phyloP scores from a whole-genome alignment of 2,888 invertebrate species.

The Nowickia ferox region DNA sequence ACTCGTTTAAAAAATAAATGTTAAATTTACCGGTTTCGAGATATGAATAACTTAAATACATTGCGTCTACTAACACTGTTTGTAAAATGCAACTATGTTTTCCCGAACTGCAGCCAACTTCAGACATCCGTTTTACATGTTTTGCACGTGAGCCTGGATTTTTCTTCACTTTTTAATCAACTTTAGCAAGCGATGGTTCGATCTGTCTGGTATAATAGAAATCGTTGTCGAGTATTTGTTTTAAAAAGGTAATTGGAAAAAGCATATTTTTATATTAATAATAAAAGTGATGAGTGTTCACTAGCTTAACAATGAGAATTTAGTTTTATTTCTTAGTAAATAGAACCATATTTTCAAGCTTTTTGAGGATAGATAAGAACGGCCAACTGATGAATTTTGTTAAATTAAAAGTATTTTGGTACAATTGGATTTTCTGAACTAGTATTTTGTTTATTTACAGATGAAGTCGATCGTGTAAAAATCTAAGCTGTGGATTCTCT shows the following conservation, averaged over 20 bases:
- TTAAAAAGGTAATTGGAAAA: conserved; percentile 39
- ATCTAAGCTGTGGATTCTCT: background rate
- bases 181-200: background rate
- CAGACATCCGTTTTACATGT: conserved; percentile 11
- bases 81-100: conserved; percentile 17
- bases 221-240: background rate
- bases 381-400: conserved; percentile 68
- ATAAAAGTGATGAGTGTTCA: conserved; percentile 66
- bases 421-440: background rate
- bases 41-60: too few relatives aligned
- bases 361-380: conserved; percentile 73
- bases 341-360: conserved; percentile 32
- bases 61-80: too few relatives aligned
- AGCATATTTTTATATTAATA: background rate
- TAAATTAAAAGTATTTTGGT: background rate
- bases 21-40: too few relatives aligned
- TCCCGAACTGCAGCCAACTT: conserved; percentile 56
- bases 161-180: conserved; percentile 41
- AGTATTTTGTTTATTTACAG: background rate
- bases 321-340: conserved; percentile 30
- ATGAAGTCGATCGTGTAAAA: background rate
- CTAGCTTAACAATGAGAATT: conserved; percentile 42
- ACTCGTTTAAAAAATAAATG: too few relatives aligned
- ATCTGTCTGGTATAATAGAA: too few relatives aligned
- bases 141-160: background rate